Percentiles rank a stretch among this genome's conserved stretches.
Conservation (phyloP, 2,888 invertebrate species). For the Idaea straminata region DNA sequence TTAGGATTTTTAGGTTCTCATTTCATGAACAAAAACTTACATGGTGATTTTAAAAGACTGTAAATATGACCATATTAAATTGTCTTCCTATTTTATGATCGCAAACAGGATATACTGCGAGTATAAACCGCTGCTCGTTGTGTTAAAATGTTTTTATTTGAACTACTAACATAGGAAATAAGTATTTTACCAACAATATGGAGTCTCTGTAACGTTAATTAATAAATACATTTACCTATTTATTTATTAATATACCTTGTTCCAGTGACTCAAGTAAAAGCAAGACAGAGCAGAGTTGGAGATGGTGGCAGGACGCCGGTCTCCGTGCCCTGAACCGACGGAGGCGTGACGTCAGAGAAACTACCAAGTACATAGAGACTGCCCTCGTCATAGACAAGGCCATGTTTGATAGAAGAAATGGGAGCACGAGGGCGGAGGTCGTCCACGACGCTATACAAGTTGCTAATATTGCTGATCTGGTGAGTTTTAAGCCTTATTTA, state of each 20-base stretch:
- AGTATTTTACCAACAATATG: too few species aligned
- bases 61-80: too few species aligned
- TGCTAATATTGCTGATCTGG: constrained; percentile 98
- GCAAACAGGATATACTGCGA: too few species aligned
- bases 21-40: too few species aligned
- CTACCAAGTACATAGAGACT: constrained; percentile 97
- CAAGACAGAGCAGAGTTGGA: constrained; percentile 56
- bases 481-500: constrained; percentile 69
- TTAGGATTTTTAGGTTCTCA: neutral
- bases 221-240: neutral
- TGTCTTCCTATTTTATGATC: too few species aligned
- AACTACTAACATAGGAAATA: too few species aligned
- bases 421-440: constrained; percentile 91
- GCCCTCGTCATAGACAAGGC: constrained; percentile 97
- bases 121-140: too few species aligned
- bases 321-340: constrained; percentile 57
- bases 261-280: constrained; percentile 44
- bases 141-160: too few species aligned
- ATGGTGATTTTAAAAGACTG: too few species aligned
- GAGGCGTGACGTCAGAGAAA: constrained; percentile 90
- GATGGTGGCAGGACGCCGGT: constrained; percentile 67
- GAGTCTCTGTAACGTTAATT: neutral
- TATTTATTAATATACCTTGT: constrained; percentile 7
- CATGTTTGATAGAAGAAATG: constrained; percentile 96
- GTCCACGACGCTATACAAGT: constrained; percentile 98